Conservation (phyloP, 2,888 invertebrate species). For the Sarcophaga subvicina region DNA sequence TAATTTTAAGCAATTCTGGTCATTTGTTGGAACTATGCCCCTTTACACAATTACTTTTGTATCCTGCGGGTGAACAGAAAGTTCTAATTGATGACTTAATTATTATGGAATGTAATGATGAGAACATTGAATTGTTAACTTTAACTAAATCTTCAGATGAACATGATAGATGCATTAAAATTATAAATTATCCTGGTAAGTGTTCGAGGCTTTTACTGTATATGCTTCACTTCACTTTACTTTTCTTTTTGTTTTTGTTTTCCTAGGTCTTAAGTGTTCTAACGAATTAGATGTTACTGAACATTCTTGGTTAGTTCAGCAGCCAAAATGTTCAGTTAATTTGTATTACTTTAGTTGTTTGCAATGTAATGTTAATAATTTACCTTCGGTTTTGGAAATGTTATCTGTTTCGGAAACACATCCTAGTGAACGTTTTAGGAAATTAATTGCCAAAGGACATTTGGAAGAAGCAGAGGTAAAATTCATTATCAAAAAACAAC, state of each 20-base stretch:
- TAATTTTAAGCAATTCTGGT: slow-evolving; percentile 78
- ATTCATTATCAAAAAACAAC: no score
- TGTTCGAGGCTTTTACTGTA: neutral
- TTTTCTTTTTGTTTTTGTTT: neutral
- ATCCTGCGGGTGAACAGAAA: slow-evolving; percentile 57
- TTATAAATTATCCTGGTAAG: slow-evolving; percentile 80
- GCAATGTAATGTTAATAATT: slow-evolving; percentile 68
- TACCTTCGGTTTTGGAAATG: slow-evolving; percentile 79
- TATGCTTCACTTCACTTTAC: neutral
- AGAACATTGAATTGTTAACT: slow-evolving; percentile 78
- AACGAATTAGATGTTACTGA: slow-evolving; percentile 77
- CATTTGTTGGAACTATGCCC: slow-evolving; percentile 79
- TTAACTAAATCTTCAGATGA: slow-evolving; percentile 74
- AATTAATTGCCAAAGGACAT: slow-evolving; percentile 80
- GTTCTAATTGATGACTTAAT: slow-evolving; percentile 78
- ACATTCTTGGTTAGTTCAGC: slow-evolving; percentile 79
- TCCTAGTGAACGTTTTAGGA: slow-evolving; percentile 80
- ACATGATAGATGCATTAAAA: slow-evolving; percentile 75
- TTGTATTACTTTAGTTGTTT: slow-evolving; percentile 79
- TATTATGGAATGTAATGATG: slow-evolving; percentile 78
- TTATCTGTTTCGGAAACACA: slow-evolving; percentile 80
- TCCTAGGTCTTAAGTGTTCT: slow-evolving; percentile 77
- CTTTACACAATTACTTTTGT: slow-evolving; percentile 74
- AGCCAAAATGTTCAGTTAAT: slow-evolving; percentile 80
- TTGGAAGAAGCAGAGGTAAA: slow-evolving; percentile 80